Evolutionary conservation across 2,797 vertebrate species (phyloP), one percentile per base, ranked within the genome.

Genomic region (Pipistrellus nathusii): DNA sequence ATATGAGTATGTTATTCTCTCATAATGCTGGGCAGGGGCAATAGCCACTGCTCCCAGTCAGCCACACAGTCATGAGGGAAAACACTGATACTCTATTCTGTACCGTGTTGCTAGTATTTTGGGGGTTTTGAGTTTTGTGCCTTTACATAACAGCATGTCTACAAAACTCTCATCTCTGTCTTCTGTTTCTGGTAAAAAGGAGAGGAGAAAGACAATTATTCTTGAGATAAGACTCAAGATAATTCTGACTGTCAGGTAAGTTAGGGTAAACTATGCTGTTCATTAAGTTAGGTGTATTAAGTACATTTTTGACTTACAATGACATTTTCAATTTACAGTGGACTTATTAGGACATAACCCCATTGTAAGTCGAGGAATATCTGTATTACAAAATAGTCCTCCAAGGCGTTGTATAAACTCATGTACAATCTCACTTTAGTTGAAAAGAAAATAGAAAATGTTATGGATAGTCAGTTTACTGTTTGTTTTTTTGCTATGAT

Each of bases 371-470:
- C 2, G 3, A 66, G 8, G 44, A 51, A 14, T 12, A 23, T 57
- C 12, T 17, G 11, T 57, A 64, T 81, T 64, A 64, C 11, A 62
- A 77, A 64, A n/a, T 13, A 81, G 14, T 46, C 27, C 11, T 62
- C 10, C 23, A 27, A 20, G 25, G 44, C 17, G 27, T n/a, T 81
- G 2, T 46, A 64, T 81, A 81, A 44, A 8, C 18, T 41, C 38
- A 20, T 21, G 30, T 21, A 46, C 6, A 57, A n/a, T 59, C n/a
- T 13, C 51, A 81, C 44, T 94, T 82, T 83, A 89, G 38, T 62
- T 91, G 77, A 13, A 80, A 71, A 95, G 38, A 68, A 85, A 83
- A 92, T 57, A 71, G 53, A 27, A 20, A 85, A 3, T 90, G 13
- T 68, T 76, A 91, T 80, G 1, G 0, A 20, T 0, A 59, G 66